Evolutionary conservation across 2,113 vertebrate species (phyloP).

Genomic region (Zosterops pallidus): DNA sequence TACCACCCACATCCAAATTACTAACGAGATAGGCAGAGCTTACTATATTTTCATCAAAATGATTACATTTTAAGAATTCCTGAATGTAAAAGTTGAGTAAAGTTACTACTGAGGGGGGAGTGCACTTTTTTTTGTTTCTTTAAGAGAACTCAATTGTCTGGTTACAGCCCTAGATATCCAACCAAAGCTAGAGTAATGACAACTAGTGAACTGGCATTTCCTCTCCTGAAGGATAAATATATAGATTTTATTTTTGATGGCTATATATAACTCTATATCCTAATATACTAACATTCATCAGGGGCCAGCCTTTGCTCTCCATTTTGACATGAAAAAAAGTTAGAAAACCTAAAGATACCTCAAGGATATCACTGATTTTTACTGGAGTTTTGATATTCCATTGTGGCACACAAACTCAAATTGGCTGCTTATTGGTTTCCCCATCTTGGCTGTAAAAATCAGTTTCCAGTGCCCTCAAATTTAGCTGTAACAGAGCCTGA

Average conservation of each 20-base stretch:
- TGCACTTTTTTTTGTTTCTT: conserved; percentile 80
- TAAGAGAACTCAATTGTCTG: conserved; percentile 76
- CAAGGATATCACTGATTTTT: conserved; percentile 77
- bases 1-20: conserved; percentile 66
- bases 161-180: conserved; percentile 86
- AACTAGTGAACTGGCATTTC: conserved; percentile 79
- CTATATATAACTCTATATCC: conserved; percentile 79
- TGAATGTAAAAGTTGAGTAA: conserved; percentile 80
- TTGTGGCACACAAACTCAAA: conserved; percentile 62
- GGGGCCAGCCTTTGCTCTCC: conserved; percentile 93
- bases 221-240: conserved; percentile 81
- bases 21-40: conserved; percentile 73
- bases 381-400: conserved; percentile 52
- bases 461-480: conserved; percentile 64
- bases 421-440: conserved; percentile 71
- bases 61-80: conserved; percentile 62
- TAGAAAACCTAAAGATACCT: conserved; percentile 94
- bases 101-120: conserved; percentile 80
- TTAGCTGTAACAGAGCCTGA: conserved; percentile 70
- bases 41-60: conserved; percentile 73
- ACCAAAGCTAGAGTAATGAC: conserved; percentile 92
- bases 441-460: conserved; percentile 67
- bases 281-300: conserved; percentile 83
- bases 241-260: conserved; percentile 83
- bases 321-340: conserved; percentile 95